Evolutionary conservation across 2,113 vertebrate genomes (phyloP), one percentile per base, ranked within the genome.

Genomic region (Nothobranchius kuhntae): DNA sequence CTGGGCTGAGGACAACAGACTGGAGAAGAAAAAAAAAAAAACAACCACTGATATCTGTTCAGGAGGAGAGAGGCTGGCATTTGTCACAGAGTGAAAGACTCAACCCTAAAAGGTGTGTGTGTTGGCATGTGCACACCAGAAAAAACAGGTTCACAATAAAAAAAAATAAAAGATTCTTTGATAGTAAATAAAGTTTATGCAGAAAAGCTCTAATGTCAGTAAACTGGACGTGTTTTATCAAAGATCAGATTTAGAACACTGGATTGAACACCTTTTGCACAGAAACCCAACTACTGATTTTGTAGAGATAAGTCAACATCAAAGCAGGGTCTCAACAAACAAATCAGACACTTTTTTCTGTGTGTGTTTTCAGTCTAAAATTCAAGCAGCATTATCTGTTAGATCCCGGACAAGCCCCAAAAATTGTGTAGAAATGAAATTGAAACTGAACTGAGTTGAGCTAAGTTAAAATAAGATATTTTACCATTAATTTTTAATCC

Each of bases 1-100:
- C 73, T 21, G 38, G 65, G 81, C 77, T 26, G 71, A 80, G 76
- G 82, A 78, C 85, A 84, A 82, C 76, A 81, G 82, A 82, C 84
- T 85, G 80, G 71, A 81, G 79, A 59, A 87, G 79, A 59, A 87
- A 86, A 86, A 85, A 87, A 66, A 61, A 77, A 79, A 73, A 86
- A 89, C 72, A 86, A 81, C 66, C 76, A 80, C 77, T 44, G 65
- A 85, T 82, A 87, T 85, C 71, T 82, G 76, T 24, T 66, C 73
- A 64, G 66, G 82, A 77, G 75, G 68, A 76, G 57, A 73, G 42
- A 75, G 65, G 71, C 73, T 69, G 72, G 84, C 73, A 81, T 86
- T 85, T 79, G 79, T 86, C 85, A 86, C 72, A 24, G 81, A 68
- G 77, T 45, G 60, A 71, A 75, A 63, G 52, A 74, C 21, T n/a